Base-by-base conservation (phyloP, 2,113 vertebrate genomes). In the Rhinolophus sinicus region DNA sequence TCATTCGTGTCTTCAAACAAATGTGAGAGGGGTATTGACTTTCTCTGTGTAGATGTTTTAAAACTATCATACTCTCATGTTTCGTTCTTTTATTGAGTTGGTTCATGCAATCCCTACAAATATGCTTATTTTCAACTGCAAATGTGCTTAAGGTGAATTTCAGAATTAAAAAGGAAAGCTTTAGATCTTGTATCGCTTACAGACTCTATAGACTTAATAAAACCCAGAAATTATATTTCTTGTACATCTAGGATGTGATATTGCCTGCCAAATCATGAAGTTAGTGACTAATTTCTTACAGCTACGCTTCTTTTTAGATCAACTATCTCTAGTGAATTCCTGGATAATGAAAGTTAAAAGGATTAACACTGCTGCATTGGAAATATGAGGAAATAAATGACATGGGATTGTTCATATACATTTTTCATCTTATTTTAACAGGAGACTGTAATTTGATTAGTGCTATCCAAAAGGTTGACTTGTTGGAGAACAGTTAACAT, bases 1-100 rank as follows among this genome's bases (percentile, higher is more conserved):
- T 93, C 69, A 92, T 86, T 91, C 88, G 88, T 50, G 92, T 94
- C 83, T 96, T 92, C 82, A 69, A 88, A 92, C 13, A 70, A 75
- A 76, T 70, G 52, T 88, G 77, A 65, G 21, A 16, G 1, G 58
- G 84, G 78, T 86, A 94, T 91, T 89, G 69, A 70, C 69, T 96
- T 97, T 94, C 44, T 65, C 64, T 19, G 14, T 1, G 0, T 65
- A 95, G 28, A 44, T 50, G 1, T 92, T 92, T 62, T 87, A 95
- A 96, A 93, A 28, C 22, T 22, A 54, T n/a, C 47, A 3, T 26
- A 40, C 4, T 88, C 73, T 93, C 87, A 40, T 10, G 92, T 96
- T 95, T 97, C 86, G 18, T 88, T 95, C 44, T 88, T 85, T 67
- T 44, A 58, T 40, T 70, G 88, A 90, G n/a, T 81, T 89, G 38